phyloP scores from a whole-genome alignment of 2,888 invertebrate genomes.

The Enchytraeus crypticus region DNA sequence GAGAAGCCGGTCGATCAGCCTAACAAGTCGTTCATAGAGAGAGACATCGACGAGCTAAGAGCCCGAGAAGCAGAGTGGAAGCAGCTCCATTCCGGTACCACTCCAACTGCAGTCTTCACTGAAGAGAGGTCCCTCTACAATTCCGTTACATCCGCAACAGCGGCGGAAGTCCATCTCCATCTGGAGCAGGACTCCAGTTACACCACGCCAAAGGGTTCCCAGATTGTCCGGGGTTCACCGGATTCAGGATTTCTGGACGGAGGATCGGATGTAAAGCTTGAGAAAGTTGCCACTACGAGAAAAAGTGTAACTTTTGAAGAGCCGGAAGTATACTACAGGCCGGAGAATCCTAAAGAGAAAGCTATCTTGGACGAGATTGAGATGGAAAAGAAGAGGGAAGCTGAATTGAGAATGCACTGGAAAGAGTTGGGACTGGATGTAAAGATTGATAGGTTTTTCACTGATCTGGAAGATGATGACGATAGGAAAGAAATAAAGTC shows the following conservation, averaged over 20 bases:
- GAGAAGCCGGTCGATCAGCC: too few species aligned
- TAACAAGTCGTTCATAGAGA: not conserved
- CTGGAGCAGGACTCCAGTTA: too few species aligned
- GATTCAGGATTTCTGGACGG: not conserved
- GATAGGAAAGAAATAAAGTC: not conserved
- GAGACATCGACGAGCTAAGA: not conserved
- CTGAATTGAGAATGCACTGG: conserved; percentile 2
- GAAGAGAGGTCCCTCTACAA: too few species aligned
- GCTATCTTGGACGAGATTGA: not conserved
- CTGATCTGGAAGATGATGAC: not conserved
- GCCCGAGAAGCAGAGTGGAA: not conserved
- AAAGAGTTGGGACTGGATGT: conserved; percentile 3
- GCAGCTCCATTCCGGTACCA: not conserved
- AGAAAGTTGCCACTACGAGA: too few species aligned
- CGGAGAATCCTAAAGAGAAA: too few species aligned
- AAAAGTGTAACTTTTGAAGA: too few species aligned
- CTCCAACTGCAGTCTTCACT: not conserved
- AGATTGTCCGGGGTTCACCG: too few species aligned
- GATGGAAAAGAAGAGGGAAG: conserved; percentile 1
- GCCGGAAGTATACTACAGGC: too few species aligned
- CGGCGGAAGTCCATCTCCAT: too few species aligned
- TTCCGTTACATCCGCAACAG: too few species aligned
- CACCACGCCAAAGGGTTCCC: too few species aligned
- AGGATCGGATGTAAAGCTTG: too few species aligned
- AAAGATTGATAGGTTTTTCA: not conserved